Base-by-base conservation (phyloP, 2,888 invertebrate genomes). In the Lysandra bellargus region DNA sequence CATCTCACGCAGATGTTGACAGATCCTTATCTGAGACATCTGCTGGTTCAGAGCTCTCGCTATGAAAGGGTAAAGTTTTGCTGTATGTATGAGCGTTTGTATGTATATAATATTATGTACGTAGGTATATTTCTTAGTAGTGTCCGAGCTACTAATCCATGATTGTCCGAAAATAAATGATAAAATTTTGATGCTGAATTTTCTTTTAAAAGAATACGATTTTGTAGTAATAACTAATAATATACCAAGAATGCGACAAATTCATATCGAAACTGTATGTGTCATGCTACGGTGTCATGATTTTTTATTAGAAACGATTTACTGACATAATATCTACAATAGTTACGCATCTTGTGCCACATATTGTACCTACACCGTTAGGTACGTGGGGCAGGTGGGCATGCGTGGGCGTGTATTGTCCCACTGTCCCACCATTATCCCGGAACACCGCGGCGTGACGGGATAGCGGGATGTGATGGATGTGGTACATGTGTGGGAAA, bases 381-480 rank as follows among this genome's bases (percentile, higher is more conserved):
- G n/a, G n/a, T n/a, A 69, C 14, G 69, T 12, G 30, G 3, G 33
- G 33, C 69, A 69, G 69, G 69, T 61, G 64, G 64, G 64, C 64
- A 33, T 69, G 69, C 33, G 69, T 69, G 69, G 69, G 69, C 69
- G 69, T 69, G 69, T 61, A 61, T 14, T 69, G 69, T 37, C 64
- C 64, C 64, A 61, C 61, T 57, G 57, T 57, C 57, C 57, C 33
- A 69, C 23, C 1, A 30, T 33, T 69, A 4, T 37, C 17, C 69
- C 23, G 23, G 23, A 2, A 61, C 23, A 3, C n/a, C n/a, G n/a
- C n/a, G 61, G 61, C 3, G 61, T 61, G 61, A 61, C 61, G 64
- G 69, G 69, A 69, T 69, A 69, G 69, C 69, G 69, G 69, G 69
- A 69, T 23, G 17, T 69, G 69, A 69, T 17, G 69, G 69, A 69